These are phyloP conservation scores for Scrobipalpa costella DNA, from an alignment of 2,888 invertebrate species.

Conservation along the genomic window DNA sequence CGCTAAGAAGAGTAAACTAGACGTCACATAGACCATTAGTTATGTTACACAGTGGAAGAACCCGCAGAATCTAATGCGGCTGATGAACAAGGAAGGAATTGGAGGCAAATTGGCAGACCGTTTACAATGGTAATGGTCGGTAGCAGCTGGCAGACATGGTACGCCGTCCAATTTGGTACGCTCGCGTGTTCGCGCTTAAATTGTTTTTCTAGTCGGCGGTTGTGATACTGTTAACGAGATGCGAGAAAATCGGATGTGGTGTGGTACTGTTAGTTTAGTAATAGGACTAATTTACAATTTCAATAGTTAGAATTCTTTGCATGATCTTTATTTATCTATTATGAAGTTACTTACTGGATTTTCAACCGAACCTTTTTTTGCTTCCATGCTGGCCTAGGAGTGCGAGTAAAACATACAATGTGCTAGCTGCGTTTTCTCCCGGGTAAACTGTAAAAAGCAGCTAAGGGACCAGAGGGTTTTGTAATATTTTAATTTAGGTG, in stretches of 20 bases:
- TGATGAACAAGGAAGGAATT: constrained; percentile 58
- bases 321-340: too few relatives aligned
- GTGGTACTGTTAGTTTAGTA: neutral
- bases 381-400: too few relatives aligned
- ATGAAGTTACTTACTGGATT: too few relatives aligned
- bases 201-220: constrained; percentile 27
- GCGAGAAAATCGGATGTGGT: constrained; percentile 13
- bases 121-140: constrained; percentile 37
- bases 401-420: too few relatives aligned
- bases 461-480: too few relatives aligned
- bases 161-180: constrained; percentile 11
- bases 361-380: too few relatives aligned
- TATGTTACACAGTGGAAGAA: neutral
- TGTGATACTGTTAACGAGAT: constrained; percentile 8
- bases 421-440: too few relatives aligned
- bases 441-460: too few relatives aligned
- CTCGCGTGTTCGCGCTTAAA: constrained; percentile 23
- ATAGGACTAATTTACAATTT: neutral
- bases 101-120: constrained; percentile 58
- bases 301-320: too few relatives aligned
- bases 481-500: too few relatives aligned
- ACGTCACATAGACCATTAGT: too few relatives aligned
- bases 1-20: too few relatives aligned
- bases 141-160: constrained; percentile 22
- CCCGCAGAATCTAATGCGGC: constrained; percentile 20